These are phyloP conservation scores for Dolomedes plantarius DNA, from an alignment of 2,888 invertebrate species.

Conservation along the genomic window DNA sequence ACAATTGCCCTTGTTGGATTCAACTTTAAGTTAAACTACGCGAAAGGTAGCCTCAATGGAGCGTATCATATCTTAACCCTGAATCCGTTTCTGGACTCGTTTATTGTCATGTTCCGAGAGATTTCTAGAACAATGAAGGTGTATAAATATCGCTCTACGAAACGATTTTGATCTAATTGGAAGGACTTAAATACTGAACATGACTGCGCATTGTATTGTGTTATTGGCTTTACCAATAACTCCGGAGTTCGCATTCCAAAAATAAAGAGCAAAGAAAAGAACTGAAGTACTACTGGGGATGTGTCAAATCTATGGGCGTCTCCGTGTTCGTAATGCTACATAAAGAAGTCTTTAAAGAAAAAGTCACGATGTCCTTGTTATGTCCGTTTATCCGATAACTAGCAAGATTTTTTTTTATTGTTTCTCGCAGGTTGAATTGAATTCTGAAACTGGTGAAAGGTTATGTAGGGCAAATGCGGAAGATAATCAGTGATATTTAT, in stretches of 20 bases:
- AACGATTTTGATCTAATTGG: conserved; percentile 41
- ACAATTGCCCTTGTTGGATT: background rate
- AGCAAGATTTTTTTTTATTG: background rate
- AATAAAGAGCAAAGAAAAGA: background rate
- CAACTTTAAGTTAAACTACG: background rate
- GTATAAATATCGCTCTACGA: conserved; percentile 63
- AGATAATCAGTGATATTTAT: background rate
- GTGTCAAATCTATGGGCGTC: conserved; percentile 1
- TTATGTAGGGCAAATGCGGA: background rate
- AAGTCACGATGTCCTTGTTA: conserved; percentile 7
- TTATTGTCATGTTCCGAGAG: conserved; percentile 57
- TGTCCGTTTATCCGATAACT: background rate
- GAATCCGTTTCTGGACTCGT: conserved; percentile 49
- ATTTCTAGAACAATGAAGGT: conserved; percentile 59
- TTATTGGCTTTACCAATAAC: background rate
- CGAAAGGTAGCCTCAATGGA: conserved; percentile 24
- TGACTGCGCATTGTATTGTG: background rate
- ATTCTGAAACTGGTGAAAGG: background rate
- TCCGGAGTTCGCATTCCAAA: background rate
- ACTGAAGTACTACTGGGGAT: background rate
- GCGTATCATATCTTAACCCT: conserved; percentile 35
- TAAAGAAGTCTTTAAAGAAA: background rate
- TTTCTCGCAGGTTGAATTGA: background rate
- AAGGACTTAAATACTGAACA: conserved; percentile 31
- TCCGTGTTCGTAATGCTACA: background rate